Percentiles rank a stretch among this genome's conserved stretches.
These are phyloP conservation scores for Eupsilia transversa DNA, from an alignment of 2,888 invertebrate species.

Conservation along the genomic window DNA sequence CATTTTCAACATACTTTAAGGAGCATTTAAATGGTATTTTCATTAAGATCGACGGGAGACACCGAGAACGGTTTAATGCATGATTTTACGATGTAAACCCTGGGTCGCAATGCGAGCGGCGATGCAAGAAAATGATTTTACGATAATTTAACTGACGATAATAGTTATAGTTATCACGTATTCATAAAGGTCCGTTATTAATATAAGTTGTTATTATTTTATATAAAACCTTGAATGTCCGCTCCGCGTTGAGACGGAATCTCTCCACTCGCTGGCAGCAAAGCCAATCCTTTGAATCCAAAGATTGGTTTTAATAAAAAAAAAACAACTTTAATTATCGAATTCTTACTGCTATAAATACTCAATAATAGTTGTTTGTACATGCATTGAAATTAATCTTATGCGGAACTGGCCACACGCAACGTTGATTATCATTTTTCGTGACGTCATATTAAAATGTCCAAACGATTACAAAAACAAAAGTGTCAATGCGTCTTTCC, in stretches of 20 bases:
- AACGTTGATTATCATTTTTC: constrained; percentile 31
- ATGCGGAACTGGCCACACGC: constrained; percentile 63
- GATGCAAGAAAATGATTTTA: constrained; percentile 42
- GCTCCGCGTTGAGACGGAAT: not conserved
- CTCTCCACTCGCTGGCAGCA: constrained; percentile 1
- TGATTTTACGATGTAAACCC: constrained; percentile 65
- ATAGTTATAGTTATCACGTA: constrained; percentile 26
- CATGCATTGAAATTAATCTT: constrained; percentile 59
- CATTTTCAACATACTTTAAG: constrained; percentile 67
- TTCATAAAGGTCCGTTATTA: constrained; percentile 23
- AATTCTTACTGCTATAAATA: constrained; percentile 62
- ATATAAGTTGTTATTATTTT: constrained; percentile 5
- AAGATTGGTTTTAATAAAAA: constrained; percentile 44
- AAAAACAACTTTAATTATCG: constrained; percentile 66
- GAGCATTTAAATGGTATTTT: constrained; percentile 66
- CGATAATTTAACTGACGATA: constrained; percentile 45
- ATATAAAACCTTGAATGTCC: not conserved
- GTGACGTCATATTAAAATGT: constrained; percentile 31
- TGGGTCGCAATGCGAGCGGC: constrained; percentile 47
- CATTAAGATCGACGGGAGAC: constrained; percentile 70
- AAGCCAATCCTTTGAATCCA: constrained; percentile 9
- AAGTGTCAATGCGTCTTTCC: not conserved
- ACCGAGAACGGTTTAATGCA: constrained; percentile 63
- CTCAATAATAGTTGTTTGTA: constrained; percentile 58
- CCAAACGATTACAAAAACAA: constrained; percentile 25